These are phyloP conservation scores for Oryzias dopingdopingensis DNA, from an alignment of 2,797 vertebrate genomes.

Conservation along the genomic window DNA sequence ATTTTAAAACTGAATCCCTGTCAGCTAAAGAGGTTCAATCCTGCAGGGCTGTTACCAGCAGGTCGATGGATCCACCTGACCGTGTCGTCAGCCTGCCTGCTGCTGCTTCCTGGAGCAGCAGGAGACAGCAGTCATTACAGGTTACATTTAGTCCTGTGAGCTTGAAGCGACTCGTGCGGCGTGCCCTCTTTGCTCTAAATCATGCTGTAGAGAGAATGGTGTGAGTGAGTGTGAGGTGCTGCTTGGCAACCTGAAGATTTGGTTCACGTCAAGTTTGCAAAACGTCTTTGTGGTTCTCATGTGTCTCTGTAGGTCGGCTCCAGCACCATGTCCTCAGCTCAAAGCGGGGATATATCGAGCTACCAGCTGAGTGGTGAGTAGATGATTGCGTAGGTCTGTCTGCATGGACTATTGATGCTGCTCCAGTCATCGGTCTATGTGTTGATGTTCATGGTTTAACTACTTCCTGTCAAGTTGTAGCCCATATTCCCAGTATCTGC, in stretches of 20 bases:
- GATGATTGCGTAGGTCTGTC: not conserved
- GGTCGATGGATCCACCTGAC: not conserved
- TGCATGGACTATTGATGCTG: not conserved
- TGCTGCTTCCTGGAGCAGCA: constrained; percentile 2
- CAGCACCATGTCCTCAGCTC: constrained; percentile 79
- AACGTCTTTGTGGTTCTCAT: constrained; percentile 6
- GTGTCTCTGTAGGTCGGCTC: constrained; percentile 62
- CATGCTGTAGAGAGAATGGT: not conserved
- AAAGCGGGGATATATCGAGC: constrained; percentile 75
- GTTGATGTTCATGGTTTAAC: not conserved
- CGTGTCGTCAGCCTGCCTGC: not conserved
- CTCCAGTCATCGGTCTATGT: not conserved
- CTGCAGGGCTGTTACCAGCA: not conserved
- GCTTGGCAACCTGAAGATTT: constrained; percentile 12
- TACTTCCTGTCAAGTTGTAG: no score
- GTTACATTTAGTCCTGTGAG: constrained; percentile 1
- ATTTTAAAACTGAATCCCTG: not conserved
- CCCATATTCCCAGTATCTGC: no score
- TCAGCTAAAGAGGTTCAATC: not conserved
- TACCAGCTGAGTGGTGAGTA: constrained; percentile 83
- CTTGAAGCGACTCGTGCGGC: not conserved
- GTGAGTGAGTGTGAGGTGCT: not conserved
- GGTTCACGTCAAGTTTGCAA: not conserved
- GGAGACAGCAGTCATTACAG: constrained; percentile 8
- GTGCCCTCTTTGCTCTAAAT: constrained; percentile 13